Evolutionary conservation across 2,797 vertebrate species (phyloP).

Genomic region (Crocodylus rhombifer): DNA sequence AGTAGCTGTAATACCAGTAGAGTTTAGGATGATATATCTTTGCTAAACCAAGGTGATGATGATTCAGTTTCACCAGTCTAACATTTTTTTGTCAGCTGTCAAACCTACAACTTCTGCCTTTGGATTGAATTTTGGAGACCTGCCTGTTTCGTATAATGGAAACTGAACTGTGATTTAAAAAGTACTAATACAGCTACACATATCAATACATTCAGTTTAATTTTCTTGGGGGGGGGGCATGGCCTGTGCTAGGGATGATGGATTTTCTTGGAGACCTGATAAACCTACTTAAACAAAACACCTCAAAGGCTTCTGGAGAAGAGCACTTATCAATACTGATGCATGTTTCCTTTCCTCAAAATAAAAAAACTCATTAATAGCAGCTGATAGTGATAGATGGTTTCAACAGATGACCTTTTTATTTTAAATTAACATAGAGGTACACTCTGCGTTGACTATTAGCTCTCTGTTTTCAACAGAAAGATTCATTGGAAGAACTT

Average conservation of each 20-base stretch:
- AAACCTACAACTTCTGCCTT: constrained; percentile 41
- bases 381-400: constrained; percentile 4
- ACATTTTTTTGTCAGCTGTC: constrained; percentile 10
- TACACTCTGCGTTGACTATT: background rate
- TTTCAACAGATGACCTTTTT: background rate
- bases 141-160: constrained; percentile 17
- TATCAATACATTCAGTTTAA: constrained; percentile 49
- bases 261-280: constrained; percentile 38
- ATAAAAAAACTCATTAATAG: constrained; percentile 31
- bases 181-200: constrained; percentile 31
- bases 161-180: constrained; percentile 13
- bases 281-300: constrained; percentile 47
- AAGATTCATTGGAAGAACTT: background rate
- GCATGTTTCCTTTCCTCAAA: constrained; percentile 34
- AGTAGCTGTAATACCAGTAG: background rate
- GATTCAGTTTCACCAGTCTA: constrained; percentile 12
- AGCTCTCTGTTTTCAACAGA: background rate
- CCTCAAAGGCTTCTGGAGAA: constrained; percentile 42
- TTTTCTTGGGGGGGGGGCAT: constrained; percentile 32
- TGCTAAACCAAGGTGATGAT: constrained; percentile 4
- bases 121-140: constrained; percentile 39
- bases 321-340: constrained; percentile 46
- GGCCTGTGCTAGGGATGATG: background rate
- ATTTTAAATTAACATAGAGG: background rate
- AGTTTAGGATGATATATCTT: constrained; percentile 15